Evolutionary conservation across 1,140 invertebrate species (phyloP).

Genomic region (Lucilia sericata): DNA sequence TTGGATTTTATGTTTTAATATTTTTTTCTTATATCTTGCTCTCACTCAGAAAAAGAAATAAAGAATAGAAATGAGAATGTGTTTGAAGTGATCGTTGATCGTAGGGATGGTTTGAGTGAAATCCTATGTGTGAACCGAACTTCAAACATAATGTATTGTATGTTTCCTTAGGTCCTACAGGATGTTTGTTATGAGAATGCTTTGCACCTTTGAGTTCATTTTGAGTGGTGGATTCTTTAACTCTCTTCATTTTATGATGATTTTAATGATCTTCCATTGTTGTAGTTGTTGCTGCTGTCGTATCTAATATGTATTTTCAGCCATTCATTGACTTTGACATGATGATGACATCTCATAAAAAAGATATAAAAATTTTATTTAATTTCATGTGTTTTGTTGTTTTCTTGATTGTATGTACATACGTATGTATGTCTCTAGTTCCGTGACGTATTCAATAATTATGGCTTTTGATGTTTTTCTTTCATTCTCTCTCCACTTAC

Average conservation of each 20-base stretch:
- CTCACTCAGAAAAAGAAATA: not conserved
- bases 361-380: slow-evolving; percentile 45
- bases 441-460: slow-evolving; percentile 66
- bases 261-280: slow-evolving; percentile 24
- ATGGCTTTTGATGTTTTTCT: slow-evolving; percentile 48
- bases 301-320: slow-evolving; percentile 55
- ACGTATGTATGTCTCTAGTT: slow-evolving; percentile 53
- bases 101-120: slow-evolving; percentile 6
- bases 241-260: slow-evolving; percentile 11
- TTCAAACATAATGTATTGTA: not conserved
- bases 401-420: not conserved
- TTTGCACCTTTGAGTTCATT: not conserved
- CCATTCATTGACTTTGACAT: slow-evolving; percentile 67
- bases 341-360: slow-evolving; percentile 57
- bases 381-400: slow-evolving; percentile 27
- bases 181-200: not conserved
- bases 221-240: not conserved
- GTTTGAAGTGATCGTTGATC: not conserved
- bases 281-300: slow-evolving; percentile 26
- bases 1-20: not conserved
- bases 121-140: slow-evolving; percentile 12
- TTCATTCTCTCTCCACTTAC: slow-evolving; percentile 50
- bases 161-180: not conserved
- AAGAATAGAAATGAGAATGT: not conserved
- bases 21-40: not conserved